These are phyloP conservation scores for Spinus pinus DNA, from an alignment of 2,797 vertebrate genomes.

Conservation along the genomic window DNA sequence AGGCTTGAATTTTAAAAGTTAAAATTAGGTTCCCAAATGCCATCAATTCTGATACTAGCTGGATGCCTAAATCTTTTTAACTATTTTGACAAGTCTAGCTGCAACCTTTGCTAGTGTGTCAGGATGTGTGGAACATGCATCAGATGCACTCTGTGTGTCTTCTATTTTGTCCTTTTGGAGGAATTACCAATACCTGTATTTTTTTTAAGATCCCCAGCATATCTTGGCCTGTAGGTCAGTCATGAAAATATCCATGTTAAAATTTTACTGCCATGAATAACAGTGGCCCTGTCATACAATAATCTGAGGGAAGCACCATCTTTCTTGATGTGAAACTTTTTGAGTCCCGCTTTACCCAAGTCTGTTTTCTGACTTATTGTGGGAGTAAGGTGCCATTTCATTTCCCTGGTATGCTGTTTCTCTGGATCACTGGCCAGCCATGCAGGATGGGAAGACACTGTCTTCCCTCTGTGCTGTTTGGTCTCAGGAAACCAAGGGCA, in stretches of 20 bases:
- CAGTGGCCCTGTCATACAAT: not conserved
- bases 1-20: not conserved
- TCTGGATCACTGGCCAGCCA: not conserved
- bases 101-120: not conserved
- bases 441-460: not conserved
- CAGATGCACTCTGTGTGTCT: not conserved
- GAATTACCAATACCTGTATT: not conserved
- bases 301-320: not conserved
- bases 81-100: not conserved
- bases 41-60: not conserved
- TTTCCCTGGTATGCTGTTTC: not conserved
- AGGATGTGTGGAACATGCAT: not conserved
- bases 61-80: not conserved
- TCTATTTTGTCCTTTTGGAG: not conserved
- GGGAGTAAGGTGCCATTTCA: not conserved
- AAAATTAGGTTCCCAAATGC: not conserved
- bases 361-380: not conserved
- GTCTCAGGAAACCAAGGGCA: not conserved
- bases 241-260: not conserved
- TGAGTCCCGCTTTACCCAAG: not conserved
- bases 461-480: rapidly evolving
- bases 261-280: not conserved
- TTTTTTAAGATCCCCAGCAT: not conserved
- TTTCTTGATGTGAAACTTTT: not conserved
- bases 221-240: not conserved